phyloP scores from a whole-genome alignment of 92 coral and sea anemone genomes.

The Actinostola sp. region DNA sequence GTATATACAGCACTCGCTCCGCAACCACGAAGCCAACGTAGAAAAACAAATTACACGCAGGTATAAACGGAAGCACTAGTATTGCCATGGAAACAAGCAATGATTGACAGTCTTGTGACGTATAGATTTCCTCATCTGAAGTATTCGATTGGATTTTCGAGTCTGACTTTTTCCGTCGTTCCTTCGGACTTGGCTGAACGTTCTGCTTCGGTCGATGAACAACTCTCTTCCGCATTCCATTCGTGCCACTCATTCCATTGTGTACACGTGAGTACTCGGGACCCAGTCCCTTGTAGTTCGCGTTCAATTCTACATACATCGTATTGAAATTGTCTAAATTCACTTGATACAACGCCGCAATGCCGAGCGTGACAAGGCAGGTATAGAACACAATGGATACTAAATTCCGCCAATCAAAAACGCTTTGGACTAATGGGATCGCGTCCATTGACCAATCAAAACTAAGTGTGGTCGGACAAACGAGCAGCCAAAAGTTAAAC shows the following conservation, averaged over 20 bases:
- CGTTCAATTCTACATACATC: constrained; percentile 14
- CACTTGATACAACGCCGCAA: constrained; percentile 46
- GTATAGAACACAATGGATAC: constrained; percentile 68
- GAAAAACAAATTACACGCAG: constrained; percentile 93
- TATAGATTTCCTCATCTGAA: constrained; percentile 1
- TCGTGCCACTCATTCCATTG: constrained; percentile 20
- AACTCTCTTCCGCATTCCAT: constrained; percentile 27
- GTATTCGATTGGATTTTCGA: constrained; percentile 4
- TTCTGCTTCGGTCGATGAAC: constrained; percentile 18
- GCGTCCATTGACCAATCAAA: constrained; percentile 99
- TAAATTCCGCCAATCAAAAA: constrained; percentile 70
- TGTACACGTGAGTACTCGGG: constrained; percentile 6
- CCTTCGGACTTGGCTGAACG: constrained; percentile 3
- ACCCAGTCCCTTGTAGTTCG: constrained; percentile 35
- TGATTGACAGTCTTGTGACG: constrained; percentile 40
- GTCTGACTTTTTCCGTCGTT: constrained; percentile 7
- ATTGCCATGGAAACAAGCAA: constrained; percentile 71
- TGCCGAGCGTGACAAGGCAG: constrained; percentile 38
- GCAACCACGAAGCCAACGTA: constrained; percentile 98
- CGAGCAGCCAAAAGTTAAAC: constrained; percentile 85
- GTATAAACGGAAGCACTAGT: constrained; percentile 76
- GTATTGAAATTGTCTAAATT: constrained; percentile 24
- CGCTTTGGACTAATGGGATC: constrained; percentile 76
- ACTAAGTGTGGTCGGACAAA: constrained; percentile 88
- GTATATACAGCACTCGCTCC: constrained; percentile 92